These are phyloP conservation scores for Sisor rabdophorus DNA, from an alignment of 2,113 vertebrate genomes.

Conservation along the genomic window DNA sequence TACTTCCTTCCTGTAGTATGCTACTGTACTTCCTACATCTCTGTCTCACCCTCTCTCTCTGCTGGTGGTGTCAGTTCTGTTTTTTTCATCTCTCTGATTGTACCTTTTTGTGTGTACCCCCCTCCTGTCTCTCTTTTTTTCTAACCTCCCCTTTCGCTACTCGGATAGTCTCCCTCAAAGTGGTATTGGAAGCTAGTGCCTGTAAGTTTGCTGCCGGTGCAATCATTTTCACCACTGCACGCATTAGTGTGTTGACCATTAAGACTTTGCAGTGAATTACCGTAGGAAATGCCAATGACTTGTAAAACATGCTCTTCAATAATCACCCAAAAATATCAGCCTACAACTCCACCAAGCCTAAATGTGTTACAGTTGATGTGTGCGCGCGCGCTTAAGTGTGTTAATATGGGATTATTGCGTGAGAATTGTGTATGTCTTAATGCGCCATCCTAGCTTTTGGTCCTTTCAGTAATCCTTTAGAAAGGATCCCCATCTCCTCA, in stretches of 20 bases:
- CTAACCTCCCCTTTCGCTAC: conserved; percentile 52
- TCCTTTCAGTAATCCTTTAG: conserved; percentile 22
- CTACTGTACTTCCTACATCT: conserved; percentile 38
- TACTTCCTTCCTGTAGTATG: not conserved
- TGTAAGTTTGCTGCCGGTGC: conserved; percentile 84
- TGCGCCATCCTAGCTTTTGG: conserved; percentile 6
- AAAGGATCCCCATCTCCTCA: conserved; percentile 42
- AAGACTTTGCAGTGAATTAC: conserved; percentile 56
- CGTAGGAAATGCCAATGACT: conserved; percentile 42
- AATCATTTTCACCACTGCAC: conserved; percentile 63
- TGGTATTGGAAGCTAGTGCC: conserved; percentile 99
- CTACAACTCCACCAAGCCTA: conserved; percentile 30
- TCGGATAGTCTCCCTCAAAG: conserved; percentile 99
- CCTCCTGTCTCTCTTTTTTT: conserved; percentile 69
- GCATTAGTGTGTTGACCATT: conserved; percentile 63
- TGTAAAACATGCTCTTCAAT: conserved; percentile 12
- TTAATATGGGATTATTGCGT: conserved; percentile 21
- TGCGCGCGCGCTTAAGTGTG: conserved; percentile 37
- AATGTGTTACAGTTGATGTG: conserved; percentile 10
- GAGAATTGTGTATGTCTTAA: not conserved
- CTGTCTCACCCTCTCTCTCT: conserved; percentile 45
- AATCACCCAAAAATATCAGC: conserved; percentile 24
- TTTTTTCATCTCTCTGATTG: conserved; percentile 42
- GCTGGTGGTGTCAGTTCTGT: conserved; percentile 39
- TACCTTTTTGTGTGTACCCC: conserved; percentile 65